phyloP scores from a whole-genome alignment of 2,113 vertebrate genomes.

The Protobothrops flavoviridis region DNA sequence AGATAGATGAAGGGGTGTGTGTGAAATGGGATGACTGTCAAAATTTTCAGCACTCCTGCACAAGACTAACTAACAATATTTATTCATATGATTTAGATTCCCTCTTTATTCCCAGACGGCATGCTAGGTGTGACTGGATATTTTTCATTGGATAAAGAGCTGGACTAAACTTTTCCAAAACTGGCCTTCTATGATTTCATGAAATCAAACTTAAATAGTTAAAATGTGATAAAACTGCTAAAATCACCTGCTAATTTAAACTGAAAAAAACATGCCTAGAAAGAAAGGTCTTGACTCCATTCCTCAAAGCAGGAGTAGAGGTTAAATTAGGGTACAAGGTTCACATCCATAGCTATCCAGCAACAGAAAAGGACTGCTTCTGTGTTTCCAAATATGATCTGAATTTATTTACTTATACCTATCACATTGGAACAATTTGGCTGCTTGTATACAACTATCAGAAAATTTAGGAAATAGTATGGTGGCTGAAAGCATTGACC shows the following conservation, averaged over 20 bases:
- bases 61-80: conserved; percentile 7
- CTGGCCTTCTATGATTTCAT: background rate
- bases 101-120: background rate
- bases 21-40: conserved; percentile 22
- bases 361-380: background rate
- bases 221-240: background rate
- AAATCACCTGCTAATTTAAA: background rate
- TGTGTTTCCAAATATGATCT: background rate
- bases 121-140: background rate
- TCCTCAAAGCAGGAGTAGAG: background rate
- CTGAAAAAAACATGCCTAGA: background rate
- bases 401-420: background rate
- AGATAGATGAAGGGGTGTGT: background rate
- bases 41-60: conserved; percentile 34
- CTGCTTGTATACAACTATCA: background rate
- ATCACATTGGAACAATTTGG: background rate
- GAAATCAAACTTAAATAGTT: background rate
- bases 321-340: background rate
- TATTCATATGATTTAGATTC: background rate
- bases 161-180: background rate
- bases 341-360: background rate
- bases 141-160: background rate
- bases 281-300: background rate
- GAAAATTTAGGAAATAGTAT: background rate
- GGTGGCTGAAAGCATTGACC: conserved; percentile 38